Evolutionary conservation across 2,888 invertebrate species (phyloP).

Genomic region (Helobdella robusta): DNA sequence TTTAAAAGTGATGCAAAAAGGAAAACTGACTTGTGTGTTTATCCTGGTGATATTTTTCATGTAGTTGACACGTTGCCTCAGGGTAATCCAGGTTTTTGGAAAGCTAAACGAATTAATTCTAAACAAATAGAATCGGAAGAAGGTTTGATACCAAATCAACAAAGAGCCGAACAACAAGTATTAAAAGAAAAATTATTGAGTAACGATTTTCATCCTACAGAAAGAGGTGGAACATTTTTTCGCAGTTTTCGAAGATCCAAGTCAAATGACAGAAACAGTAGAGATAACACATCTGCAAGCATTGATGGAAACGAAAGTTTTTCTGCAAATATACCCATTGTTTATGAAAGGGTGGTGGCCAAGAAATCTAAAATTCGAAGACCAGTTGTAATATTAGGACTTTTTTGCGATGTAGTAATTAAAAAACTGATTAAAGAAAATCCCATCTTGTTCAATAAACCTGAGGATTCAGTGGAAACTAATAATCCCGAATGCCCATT

Average conservation of each 20-base stretch:
- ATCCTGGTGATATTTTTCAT: slow-evolving; percentile 32
- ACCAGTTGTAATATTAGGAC: slow-evolving; percentile 34
- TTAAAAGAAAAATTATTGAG: slow-evolving; percentile 14
- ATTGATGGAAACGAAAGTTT: too few species aligned
- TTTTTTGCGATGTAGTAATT: slow-evolving; percentile 33
- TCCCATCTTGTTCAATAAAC: slow-evolving; percentile 29
- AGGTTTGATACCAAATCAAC: slow-evolving; percentile 33
- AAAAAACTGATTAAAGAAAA: slow-evolving; percentile 29
- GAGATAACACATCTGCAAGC: too few species aligned
- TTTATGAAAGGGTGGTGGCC: slow-evolving; percentile 32
- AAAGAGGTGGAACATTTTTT: slow-evolving; percentile 30
- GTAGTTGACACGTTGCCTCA: slow-evolving; percentile 33
- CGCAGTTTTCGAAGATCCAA: slow-evolving; percentile 32
- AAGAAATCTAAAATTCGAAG: slow-evolving; percentile 23
- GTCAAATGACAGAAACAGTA: slow-evolving; percentile 29
- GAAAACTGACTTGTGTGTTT: slow-evolving; percentile 29
- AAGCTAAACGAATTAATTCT: slow-evolving; percentile 23
- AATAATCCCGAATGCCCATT: slow-evolving; percentile 19
- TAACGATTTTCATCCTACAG: slow-evolving; percentile 3
- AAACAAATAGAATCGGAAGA: slow-evolving; percentile 10
- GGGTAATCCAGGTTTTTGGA: slow-evolving; percentile 33
- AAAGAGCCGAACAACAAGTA: slow-evolving; percentile 32
- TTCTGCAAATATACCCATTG: slow-evolving; percentile 4
- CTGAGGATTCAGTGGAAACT: slow-evolving; percentile 30
- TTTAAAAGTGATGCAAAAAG: slow-evolving; percentile 29